Conservation (phyloP, 2,888 invertebrate genomes). For the Spisula solida region DNA sequence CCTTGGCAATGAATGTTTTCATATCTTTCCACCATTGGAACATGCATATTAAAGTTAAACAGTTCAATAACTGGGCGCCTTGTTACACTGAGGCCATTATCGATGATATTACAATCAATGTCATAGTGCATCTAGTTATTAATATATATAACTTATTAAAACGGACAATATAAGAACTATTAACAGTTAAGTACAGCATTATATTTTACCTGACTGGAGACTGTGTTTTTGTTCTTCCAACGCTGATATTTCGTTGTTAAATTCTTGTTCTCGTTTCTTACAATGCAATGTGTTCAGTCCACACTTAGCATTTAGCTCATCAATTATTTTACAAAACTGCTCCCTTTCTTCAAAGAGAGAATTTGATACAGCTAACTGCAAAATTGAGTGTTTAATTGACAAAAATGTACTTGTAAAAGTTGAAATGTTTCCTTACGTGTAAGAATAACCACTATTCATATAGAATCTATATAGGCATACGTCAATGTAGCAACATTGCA, state of each 20-base stretch:
- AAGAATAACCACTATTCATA: too few relatives aligned
- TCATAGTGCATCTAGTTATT: too few relatives aligned
- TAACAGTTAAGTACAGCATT: neutral
- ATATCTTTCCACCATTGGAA: too few relatives aligned
- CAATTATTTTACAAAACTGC: constrained; percentile 40
- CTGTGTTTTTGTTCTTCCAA: constrained; percentile 36
- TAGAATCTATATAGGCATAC: too few relatives aligned
- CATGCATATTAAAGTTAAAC: too few relatives aligned
- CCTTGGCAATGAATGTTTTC: too few relatives aligned
- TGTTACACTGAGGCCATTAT: too few relatives aligned
- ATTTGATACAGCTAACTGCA: constrained; percentile 23
- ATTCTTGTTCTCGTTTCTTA: constrained; percentile 33
- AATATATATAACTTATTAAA: too few relatives aligned
- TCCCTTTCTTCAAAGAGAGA: neutral
- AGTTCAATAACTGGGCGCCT: too few relatives aligned
- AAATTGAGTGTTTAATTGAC: neutral
- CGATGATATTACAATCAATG: too few relatives aligned
- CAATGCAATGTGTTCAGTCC: constrained; percentile 30
- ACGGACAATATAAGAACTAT: neutral
- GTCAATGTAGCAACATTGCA: too few relatives aligned
- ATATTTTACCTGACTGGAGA: constrained; percentile 29
- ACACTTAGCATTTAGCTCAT: constrained; percentile 22
- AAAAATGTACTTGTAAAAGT: neutral
- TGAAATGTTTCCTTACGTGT: too few relatives aligned
- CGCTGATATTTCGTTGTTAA: constrained; percentile 10